Conservation (phyloP, 2,888 invertebrate species). For the Chalcis sispes region DNA sequence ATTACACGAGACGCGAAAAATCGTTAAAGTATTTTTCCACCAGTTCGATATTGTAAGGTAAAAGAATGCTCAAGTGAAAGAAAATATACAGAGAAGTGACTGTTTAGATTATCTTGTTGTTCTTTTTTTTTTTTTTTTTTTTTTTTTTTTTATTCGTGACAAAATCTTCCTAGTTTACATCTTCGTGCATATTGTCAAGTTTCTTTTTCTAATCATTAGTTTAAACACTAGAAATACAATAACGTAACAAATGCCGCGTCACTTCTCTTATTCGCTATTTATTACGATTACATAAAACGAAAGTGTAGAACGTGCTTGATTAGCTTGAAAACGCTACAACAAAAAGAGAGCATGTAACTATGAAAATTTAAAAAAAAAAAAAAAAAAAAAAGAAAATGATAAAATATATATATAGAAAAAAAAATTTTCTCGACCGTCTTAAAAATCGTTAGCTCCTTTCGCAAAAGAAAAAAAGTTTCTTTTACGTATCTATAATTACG, state of each 20-base stretch:
- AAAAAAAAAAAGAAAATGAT: neutral
- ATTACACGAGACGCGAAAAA: neutral
- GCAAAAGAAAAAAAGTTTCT: constrained; percentile 1
- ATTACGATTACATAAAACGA: constrained; percentile 3
- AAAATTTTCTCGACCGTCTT: constrained; percentile 14
- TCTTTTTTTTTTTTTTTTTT: too few species aligned
- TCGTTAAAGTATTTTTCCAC: constrained; percentile 44
- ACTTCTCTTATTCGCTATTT: constrained; percentile 28
- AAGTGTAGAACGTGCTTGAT: constrained; percentile 27
- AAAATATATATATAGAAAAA: neutral
- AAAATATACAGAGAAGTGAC: constrained; percentile 35
- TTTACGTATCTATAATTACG: constrained; percentile 60
- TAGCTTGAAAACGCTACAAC: neutral
- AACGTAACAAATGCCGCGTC: neutral
- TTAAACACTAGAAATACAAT: too few species aligned
- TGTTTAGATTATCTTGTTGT: too few species aligned
- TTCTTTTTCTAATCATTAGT: neutral
- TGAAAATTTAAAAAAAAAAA: neutral
- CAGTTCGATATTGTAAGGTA: neutral
- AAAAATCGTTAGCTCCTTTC: constrained; percentile 23
- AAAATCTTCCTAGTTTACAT: too few species aligned
- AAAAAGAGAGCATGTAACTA: neutral
- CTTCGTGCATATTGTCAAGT: neutral
- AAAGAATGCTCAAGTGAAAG: constrained; percentile 7
- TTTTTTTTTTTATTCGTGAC: too few species aligned